Base-by-base conservation (phyloP, 2,113 vertebrate genomes). In the Patagioenas fasciata region DNA sequence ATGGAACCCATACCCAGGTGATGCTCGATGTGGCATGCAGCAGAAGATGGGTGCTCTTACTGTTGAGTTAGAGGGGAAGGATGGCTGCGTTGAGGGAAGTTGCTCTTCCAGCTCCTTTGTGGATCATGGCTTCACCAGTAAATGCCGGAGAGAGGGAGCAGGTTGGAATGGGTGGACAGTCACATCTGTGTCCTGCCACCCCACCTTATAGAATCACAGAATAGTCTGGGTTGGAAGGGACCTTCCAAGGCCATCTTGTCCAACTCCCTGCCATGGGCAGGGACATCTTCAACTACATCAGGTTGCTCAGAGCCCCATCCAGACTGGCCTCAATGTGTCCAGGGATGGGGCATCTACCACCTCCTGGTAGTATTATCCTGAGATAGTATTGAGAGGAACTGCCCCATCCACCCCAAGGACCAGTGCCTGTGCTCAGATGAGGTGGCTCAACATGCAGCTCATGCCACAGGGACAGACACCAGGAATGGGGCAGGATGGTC, bases 401-500 rank as follows among this genome's bases (percentile, higher is more conserved):
- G 51, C 36, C 34, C 26, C 0, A 0, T 15, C 44, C 23, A 6
- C 5, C 4, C 24, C 20, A 10, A 44, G 62, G 8, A 80, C 17
- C 67, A 5, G 20, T 15, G 32, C 14, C 2, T 0, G 7, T 36
- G 73, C 62, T 51, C 2, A 2, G 53, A 15, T 25, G 13, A 54
- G 47, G 14, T 11, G 38, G 24, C 15, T 28, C 0, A 0, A 61
- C 85, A 42, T 31, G 61, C 65, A 51, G 44, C 29, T 84, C 4
- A 0, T 0, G 1, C 23, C 57, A 51, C 40, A 36, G 53, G 51
- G 71, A 10, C 2, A 7, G 17, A 34, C 9, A 11, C 31, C 1
- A 4, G 61, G 70, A 75, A 54, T 1, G 44, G 48, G 38, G 13
- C 9, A 11, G 62, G 32, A 51, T 4, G 1, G 1, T 17, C 58